Percentiles rank a stretch among this genome's conserved stretches.
phyloP scores from a whole-genome alignment of 2,888 invertebrate genomes.

The Hyalella azteca region DNA sequence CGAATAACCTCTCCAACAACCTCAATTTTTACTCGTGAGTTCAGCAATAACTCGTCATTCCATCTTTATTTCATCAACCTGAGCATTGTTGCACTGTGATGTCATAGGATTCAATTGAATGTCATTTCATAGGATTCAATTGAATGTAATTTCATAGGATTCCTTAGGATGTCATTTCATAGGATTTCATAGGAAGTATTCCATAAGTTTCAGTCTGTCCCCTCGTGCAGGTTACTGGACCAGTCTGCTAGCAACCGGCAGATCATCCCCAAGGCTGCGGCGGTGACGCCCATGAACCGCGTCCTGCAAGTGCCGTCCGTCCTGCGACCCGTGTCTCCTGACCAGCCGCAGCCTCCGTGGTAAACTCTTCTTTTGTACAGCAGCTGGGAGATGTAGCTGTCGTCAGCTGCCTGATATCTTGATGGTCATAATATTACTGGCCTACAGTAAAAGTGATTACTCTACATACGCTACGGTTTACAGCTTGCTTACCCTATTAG shows the following conservation, averaged over 20 bases:
- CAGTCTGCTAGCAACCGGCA: background rate
- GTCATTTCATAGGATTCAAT: background rate
- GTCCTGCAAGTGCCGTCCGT: background rate
- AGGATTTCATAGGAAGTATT: background rate
- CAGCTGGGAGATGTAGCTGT: too few species aligned
- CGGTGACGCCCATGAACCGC: background rate
- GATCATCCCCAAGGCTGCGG: background rate
- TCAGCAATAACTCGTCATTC: background rate
- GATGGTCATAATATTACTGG: too few species aligned
- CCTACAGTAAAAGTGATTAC: too few species aligned
- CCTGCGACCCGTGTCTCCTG: constrained; percentile 6
- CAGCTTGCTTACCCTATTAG: too few species aligned
- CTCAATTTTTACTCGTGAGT: constrained; percentile 23
- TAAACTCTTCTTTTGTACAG: too few species aligned
- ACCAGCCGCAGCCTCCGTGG: background rate
- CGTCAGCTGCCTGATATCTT: too few species aligned
- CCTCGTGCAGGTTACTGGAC: background rate
- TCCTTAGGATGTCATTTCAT: background rate
- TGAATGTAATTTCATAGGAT: background rate
- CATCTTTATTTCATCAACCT: background rate
- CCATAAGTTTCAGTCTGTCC: background rate
- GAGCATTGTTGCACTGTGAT: background rate
- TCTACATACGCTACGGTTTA: too few species aligned
- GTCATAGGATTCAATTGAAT: background rate
- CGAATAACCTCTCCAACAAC: constrained; percentile 27